Base-by-base conservation (phyloP, 2,797 vertebrate genomes). In the Gymnothorax javanicus region DNA sequence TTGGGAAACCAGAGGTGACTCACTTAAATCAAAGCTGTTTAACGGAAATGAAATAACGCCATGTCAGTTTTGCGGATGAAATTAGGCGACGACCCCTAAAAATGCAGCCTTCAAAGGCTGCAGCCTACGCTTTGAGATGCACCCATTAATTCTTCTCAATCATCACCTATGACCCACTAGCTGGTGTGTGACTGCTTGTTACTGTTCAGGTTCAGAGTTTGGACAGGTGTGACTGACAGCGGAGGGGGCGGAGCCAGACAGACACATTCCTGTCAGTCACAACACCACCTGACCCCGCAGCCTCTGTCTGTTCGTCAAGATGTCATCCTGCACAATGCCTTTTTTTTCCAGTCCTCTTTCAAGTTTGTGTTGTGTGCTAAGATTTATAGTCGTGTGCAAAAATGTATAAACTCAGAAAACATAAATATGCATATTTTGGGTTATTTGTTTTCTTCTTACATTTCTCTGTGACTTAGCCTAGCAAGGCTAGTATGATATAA, bases 281-380 rank as follows among this genome's bases (percentile, higher is more conserved):
- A 59, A 43, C 73, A 77, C 54, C 60, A 83, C 86, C 52, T 81
- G 77, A 81, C 77, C 82, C 84, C 79, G 87, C 67, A 79, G 86
- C 50, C 83, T 86, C 75, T 82, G 85, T 82, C 73, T 62, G 75
- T 64, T 58, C 77, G 54, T 82, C 75, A 79, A 27, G 23, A 52
- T 60, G 56, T 60, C 25, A 23, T 56, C 50, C 7, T 52, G n/a
- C 43, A 9, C 9, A 4, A 54, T 5, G 50, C 52, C 52, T 43
- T 43, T 43, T n/a, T 9, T 56, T 56, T 11, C 77, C 52, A 12
- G 33, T 43, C 56, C 77, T 54, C 77, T 81, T n/a, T 56, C 25
- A 23, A 60, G 13, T 59, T 56, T 56, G 81, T 82, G 52, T 12
- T 5, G 52, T 8, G 52, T 56, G 75, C 4, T 6, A 25, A 25